These are phyloP conservation scores for Acanthosepion pharaonis DNA, from an alignment of 2,888 invertebrate genomes.

Conservation along the genomic window DNA sequence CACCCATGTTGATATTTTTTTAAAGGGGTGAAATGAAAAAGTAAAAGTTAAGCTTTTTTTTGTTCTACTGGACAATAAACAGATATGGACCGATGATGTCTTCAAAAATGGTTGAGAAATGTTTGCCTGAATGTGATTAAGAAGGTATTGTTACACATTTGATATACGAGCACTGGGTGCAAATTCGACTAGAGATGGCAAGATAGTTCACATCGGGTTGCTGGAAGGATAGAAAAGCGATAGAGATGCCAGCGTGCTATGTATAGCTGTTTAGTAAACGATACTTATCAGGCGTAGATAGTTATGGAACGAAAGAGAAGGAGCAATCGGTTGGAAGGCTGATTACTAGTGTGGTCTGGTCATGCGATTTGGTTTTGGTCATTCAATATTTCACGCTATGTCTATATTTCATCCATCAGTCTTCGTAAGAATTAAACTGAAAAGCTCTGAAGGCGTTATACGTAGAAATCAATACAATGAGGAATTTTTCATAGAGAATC, in stretches of 20 bases:
- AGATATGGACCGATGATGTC: too few species aligned
- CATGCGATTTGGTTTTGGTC: conserved; percentile 20
- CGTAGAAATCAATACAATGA: background rate
- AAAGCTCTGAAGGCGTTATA: background rate
- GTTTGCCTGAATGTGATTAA: background rate
- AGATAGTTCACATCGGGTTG: background rate
- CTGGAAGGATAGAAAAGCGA: background rate
- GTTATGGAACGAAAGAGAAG: background rate
- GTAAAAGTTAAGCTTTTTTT: too few species aligned
- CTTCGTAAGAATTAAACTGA: background rate
- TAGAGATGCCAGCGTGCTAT: background rate
- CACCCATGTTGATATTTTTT: too few species aligned
- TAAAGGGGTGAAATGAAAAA: too few species aligned
- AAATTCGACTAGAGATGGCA: background rate
- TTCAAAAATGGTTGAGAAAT: background rate
- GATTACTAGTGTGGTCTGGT: background rate
- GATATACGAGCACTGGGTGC: background rate
- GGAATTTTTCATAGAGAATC: background rate
- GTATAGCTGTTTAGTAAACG: background rate
- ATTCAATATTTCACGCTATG: background rate
- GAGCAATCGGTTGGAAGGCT: background rate
- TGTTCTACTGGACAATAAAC: too few species aligned
- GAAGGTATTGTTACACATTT: background rate
- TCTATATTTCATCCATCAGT: background rate
- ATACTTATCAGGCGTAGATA: background rate